Conservation (phyloP, 2,113 vertebrate species). For the Nettapus auritus region DNA sequence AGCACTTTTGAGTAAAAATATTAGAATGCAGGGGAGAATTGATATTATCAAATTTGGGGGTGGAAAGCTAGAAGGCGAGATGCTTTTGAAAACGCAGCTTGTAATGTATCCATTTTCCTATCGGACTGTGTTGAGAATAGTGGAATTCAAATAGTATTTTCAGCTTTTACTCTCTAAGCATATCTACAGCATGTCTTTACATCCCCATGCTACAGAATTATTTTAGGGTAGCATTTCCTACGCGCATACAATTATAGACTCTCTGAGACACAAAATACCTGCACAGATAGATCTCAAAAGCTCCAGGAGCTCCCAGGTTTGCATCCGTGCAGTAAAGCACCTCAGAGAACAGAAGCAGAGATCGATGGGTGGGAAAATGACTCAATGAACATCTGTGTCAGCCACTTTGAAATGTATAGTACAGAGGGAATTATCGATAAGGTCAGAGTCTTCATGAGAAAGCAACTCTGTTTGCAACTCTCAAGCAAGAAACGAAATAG, state of each 20-base stretch:
- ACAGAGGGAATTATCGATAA: conserved; percentile 47
- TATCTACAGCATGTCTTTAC: background rate
- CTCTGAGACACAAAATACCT: conserved; percentile 1
- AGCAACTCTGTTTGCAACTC: conserved; percentile 25
- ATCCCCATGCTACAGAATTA: background rate
- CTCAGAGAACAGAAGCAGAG: background rate
- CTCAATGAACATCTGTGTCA: conserved; percentile 18
- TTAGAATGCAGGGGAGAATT: background rate
- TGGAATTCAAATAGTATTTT: background rate
- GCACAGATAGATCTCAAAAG: background rate
- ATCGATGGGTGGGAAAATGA: conserved; percentile 2
- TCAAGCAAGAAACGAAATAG: background rate
- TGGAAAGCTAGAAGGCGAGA: background rate
- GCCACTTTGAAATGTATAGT: conserved; percentile 37
- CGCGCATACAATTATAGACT: background rate
- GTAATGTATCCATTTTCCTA: background rate
- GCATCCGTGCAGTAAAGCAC: background rate
- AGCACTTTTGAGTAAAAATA: background rate
- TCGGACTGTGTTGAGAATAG: background rate
- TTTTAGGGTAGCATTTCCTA: conserved; percentile 31
- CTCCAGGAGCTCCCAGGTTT: background rate
- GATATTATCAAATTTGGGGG: background rate
- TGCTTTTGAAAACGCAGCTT: background rate
- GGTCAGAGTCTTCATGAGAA: conserved; percentile 13
- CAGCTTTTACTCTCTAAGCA: background rate